Conservation (phyloP, 2,113 vertebrate species). For the Colistium nudipinnis region DNA sequence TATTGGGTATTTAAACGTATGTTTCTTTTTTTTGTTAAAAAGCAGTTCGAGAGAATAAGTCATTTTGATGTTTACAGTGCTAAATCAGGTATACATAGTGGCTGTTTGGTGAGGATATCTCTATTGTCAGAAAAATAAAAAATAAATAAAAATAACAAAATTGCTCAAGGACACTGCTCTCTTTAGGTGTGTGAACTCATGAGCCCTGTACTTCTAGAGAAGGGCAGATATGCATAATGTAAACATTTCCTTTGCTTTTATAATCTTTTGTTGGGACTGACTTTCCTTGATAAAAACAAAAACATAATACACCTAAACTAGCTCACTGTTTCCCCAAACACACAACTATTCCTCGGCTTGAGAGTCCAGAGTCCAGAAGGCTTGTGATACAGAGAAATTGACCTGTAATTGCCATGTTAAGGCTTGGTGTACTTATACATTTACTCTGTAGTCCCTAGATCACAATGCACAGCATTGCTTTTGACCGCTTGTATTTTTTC, state of each 20-base stretch:
- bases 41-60: conserved; percentile 87
- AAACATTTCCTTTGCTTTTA: conserved; percentile 90
- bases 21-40: conserved; percentile 78
- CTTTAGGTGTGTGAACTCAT: conserved; percentile 56
- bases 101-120: conserved; percentile 84
- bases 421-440: conserved; percentile 84
- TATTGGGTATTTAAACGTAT: conserved; percentile 84
- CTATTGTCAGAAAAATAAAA: conserved; percentile 86
- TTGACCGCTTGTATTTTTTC: conserved; percentile 35
- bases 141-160: conserved; percentile 74
- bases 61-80: conserved; percentile 84
- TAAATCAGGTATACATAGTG: conserved; percentile 88
- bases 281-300: conserved; percentile 75
- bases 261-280: conserved; percentile 85
- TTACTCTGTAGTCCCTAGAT: conserved; percentile 73
- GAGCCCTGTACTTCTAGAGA: conserved; percentile 83
- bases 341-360: conserved; percentile 82
- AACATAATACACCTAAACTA: conserved; percentile 61
- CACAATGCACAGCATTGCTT: conserved; percentile 88
- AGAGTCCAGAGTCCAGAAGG: conserved; percentile 83
- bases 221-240: conserved; percentile 96
- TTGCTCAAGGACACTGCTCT: conserved; percentile 72
- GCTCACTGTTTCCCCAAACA: conserved; percentile 79
- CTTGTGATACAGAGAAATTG: conserved; percentile 89
- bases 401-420: conserved; percentile 87